A percentile compares a stretch with the other conserved stretches of the same genome.
Conservation (phyloP, 1,140 invertebrate species). For the Octopus sinensis region DNA sequence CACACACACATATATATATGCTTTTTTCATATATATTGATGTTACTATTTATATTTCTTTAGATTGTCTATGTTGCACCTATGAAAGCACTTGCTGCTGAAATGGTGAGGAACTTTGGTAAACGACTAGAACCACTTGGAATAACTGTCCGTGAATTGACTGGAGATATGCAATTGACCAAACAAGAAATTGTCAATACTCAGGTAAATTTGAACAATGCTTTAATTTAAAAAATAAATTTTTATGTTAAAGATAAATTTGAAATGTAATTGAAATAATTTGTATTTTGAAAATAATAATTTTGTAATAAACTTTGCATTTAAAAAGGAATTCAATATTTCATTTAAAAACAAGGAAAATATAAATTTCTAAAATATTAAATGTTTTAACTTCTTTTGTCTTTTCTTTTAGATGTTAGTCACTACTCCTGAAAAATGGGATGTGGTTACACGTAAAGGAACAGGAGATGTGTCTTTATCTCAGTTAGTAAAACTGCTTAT, state of each 20-base stretch:
- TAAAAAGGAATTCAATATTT: no score
- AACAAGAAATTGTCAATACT: conserved; percentile 89
- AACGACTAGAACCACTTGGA: conserved; percentile 73
- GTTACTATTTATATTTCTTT: no score
- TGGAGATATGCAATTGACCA: conserved; percentile 96
- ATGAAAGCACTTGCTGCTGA: conserved; percentile 99
- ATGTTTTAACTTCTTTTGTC: conserved; percentile 13
- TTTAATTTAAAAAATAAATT: background rate
- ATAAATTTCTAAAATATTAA: no score
- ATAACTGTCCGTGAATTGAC: conserved; percentile 88
- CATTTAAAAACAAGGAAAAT: no score
- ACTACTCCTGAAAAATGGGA: conserved; percentile 99
- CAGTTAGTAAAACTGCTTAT: conserved; percentile 91
- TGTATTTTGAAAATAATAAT: no score
- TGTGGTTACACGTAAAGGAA: conserved; percentile 92
- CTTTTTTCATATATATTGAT: no score
- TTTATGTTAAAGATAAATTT: no score
- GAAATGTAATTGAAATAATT: no score
- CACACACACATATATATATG: no score
- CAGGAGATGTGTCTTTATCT: conserved; percentile 85
- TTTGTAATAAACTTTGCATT: background rate
- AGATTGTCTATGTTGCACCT: conserved; percentile 71
- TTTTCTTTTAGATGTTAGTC: conserved; percentile 74
- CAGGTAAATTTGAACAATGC: conserved; percentile 63
- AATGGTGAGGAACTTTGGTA: conserved; percentile 93